phyloP scores from a whole-genome alignment of 2,888 invertebrate genomes.

The Epinotia bilunana region DNA sequence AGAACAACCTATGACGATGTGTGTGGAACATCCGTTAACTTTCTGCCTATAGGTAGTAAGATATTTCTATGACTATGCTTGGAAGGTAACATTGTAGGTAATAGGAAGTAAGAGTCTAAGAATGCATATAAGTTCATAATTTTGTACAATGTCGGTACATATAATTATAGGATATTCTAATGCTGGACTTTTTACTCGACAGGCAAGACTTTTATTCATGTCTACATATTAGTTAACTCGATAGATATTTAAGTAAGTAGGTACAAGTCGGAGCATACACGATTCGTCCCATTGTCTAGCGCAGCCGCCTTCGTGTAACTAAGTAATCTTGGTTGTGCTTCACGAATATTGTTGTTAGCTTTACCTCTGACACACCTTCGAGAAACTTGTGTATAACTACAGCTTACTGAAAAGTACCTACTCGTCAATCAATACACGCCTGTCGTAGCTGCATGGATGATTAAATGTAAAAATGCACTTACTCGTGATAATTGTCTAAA shows the following conservation, averaged over 20 bases:
- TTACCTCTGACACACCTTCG: slow-evolving; percentile 13
- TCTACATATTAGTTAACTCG: slow-evolving; percentile 59
- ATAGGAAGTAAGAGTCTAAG: slow-evolving; percentile 43
- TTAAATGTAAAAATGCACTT: slow-evolving; percentile 37
- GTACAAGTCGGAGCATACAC: slow-evolving; percentile 23
- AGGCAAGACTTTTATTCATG: slow-evolving; percentile 59
- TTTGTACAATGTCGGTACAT: slow-evolving; percentile 65
- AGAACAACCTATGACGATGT: slow-evolving; percentile 32
- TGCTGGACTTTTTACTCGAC: slow-evolving; percentile 79
- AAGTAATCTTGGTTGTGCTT: slow-evolving; percentile 54
- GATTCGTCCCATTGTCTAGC: slow-evolving; percentile 38
- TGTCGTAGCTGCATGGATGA: slow-evolving; percentile 29
- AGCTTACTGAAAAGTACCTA: slow-evolving; percentile 11
- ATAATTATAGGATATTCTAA: slow-evolving; percentile 49
- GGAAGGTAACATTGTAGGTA: slow-evolving; percentile 48
- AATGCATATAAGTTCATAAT: slow-evolving; percentile 54
- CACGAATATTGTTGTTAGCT: slow-evolving; percentile 48
- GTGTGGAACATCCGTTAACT: slow-evolving; percentile 32
- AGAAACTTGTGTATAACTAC: slow-evolving; percentile 15
- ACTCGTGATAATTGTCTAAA: slow-evolving; percentile 11
- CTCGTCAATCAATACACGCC: slow-evolving; percentile 25
- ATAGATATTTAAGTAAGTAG: slow-evolving; percentile 59
- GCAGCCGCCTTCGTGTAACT: slow-evolving; percentile 41
- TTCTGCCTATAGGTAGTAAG: slow-evolving; percentile 27
- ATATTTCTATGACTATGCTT: slow-evolving; percentile 40